These are phyloP conservation scores for Spilarctia lutea DNA, from an alignment of 2,888 invertebrate species.

Conservation along the genomic window DNA sequence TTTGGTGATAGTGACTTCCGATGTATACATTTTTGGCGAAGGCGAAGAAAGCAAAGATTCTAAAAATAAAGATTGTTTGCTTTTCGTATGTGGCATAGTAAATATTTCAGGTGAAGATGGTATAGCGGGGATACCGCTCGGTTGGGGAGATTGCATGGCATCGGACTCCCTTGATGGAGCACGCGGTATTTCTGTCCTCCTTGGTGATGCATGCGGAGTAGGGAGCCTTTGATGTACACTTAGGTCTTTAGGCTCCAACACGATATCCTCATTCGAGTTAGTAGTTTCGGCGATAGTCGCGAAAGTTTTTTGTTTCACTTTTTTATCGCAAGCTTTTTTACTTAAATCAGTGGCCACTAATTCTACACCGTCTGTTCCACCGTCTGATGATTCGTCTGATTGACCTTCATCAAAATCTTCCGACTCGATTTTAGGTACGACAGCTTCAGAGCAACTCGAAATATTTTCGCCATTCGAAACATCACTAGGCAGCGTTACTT, in stretches of 20 bases:
- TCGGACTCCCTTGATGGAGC: constrained; percentile 90
- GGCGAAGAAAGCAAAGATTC: constrained; percentile 88
- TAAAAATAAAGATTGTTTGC: constrained; percentile 86
- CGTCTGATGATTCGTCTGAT: constrained; percentile 33
- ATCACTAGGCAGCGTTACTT: constrained; percentile 57
- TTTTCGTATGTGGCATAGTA: constrained; percentile 79
- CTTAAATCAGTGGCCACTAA: constrained; percentile 87
- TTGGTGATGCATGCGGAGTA: constrained; percentile 79
- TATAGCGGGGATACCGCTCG: constrained; percentile 90
- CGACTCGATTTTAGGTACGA: constrained; percentile 32
- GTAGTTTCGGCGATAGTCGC: constrained; percentile 62
- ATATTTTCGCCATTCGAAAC: constrained; percentile 32
- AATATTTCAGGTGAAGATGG: constrained; percentile 90
- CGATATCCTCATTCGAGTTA: constrained; percentile 66
- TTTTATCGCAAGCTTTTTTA: constrained; percentile 73
- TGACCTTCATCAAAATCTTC: constrained; percentile 39
- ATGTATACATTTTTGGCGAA: constrained; percentile 86
- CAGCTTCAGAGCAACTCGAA: constrained; percentile 12
- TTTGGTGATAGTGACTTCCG: constrained; percentile 85
- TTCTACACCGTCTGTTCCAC: constrained; percentile 67
- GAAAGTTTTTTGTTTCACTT: constrained; percentile 29
- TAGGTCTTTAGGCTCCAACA: constrained; percentile 86
- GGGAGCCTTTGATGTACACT: constrained; percentile 85
- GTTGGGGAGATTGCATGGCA: constrained; percentile 91
- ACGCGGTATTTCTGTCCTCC: constrained; percentile 82